phyloP scores from a whole-genome alignment of 1,140 invertebrate species.

The Halyomorpha halys region DNA sequence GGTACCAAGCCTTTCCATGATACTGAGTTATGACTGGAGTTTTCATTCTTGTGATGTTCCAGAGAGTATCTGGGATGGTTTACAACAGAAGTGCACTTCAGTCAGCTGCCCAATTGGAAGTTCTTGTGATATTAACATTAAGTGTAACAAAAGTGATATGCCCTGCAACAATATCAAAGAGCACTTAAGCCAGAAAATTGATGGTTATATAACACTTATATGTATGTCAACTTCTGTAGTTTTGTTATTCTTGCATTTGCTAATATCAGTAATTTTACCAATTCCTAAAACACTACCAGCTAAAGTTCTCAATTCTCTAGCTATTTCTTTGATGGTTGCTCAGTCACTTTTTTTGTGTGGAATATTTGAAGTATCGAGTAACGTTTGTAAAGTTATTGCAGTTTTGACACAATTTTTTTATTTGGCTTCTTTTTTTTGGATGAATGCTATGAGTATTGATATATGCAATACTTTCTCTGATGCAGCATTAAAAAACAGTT shows the following conservation, averaged over 20 bases:
- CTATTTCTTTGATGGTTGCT: slow-evolving; percentile 5
- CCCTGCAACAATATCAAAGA: background rate
- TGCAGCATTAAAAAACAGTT: slow-evolving; percentile 33
- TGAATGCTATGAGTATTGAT: slow-evolving; percentile 25
- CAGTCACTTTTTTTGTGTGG: slow-evolving; percentile 14
- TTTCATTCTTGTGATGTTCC: slow-evolving; percentile 16
- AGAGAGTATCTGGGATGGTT: slow-evolving; percentile 18
- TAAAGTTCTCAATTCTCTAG: slow-evolving; percentile 16
- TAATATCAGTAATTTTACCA: background rate
- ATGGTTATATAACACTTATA: slow-evolving; percentile 18
- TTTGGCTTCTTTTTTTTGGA: slow-evolving; percentile 23
- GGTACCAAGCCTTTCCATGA: slow-evolving; percentile 2
- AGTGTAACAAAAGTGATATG: background rate
- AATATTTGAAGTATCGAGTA: background rate
- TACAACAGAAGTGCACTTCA: slow-evolving; percentile 1
- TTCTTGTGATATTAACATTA: background rate
- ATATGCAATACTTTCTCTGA: slow-evolving; percentile 32
- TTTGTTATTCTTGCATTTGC: background rate
- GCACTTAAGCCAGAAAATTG: slow-evolving; percentile 1
- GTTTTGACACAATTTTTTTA: slow-evolving; percentile 29
- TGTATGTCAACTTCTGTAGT: slow-evolving; percentile 10
- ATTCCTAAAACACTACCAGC: slow-evolving; percentile 14
- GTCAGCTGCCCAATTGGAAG: background rate
- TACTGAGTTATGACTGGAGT: slow-evolving; percentile 19
- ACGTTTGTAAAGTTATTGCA: slow-evolving; percentile 4